A percentile compares a stretch with the other conserved stretches of the same genome.
These are phyloP conservation scores for Tiphia femorata DNA, from an alignment of 2,888 invertebrate genomes.

Conservation along the genomic window DNA sequence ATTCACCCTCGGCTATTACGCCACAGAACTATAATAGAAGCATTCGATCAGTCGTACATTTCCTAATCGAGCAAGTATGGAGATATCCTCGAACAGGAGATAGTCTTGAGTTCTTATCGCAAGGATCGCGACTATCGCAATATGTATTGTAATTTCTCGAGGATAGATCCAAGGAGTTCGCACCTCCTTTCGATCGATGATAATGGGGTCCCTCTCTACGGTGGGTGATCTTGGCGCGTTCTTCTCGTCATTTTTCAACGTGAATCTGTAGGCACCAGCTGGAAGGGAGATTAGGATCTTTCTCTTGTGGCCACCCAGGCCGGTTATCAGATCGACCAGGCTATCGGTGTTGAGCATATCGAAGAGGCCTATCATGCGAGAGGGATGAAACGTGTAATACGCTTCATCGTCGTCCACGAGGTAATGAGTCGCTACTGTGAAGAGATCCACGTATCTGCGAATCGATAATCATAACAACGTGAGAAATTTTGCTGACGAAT, in stretches of 20 bases:
- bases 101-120: background rate
- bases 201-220: constrained; percentile 71
- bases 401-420: constrained; percentile 76
- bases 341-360: constrained; percentile 85
- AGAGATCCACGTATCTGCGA: constrained; percentile 74
- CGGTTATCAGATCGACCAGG: constrained; percentile 79
- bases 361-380: constrained; percentile 80
- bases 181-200: constrained; percentile 74
- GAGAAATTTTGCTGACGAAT: background rate
- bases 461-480: background rate
- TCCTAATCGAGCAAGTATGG: no score
- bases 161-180: no score
- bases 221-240: constrained; percentile 80
- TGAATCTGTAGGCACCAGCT: constrained; percentile 78
- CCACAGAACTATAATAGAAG: constrained; percentile 52
- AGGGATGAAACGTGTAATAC: constrained; percentile 79
- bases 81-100: no score
- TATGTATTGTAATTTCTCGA: background rate
- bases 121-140: background rate
- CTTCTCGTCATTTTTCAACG: constrained; percentile 74
- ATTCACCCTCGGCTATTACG: constrained; percentile 72
- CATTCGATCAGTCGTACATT: background rate
- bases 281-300: constrained; percentile 81
- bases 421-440: constrained; percentile 79
- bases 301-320: constrained; percentile 78